Conservation (phyloP, 2,113 vertebrate species). For the Stegastes partitus region DNA sequence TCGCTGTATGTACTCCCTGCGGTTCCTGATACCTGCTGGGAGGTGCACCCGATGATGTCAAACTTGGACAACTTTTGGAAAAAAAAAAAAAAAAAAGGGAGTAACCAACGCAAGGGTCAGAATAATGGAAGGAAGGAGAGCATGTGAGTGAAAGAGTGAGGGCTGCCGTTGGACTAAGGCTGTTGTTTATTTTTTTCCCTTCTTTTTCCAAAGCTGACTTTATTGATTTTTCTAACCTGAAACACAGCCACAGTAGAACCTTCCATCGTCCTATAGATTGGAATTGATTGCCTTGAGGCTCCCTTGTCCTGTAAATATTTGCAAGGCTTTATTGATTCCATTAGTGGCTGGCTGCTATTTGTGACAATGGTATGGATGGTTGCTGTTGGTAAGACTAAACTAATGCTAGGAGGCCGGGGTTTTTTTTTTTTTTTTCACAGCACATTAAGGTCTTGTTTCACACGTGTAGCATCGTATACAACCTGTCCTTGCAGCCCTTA, state of each 20-base stretch:
- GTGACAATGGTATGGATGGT: conserved; percentile 70
- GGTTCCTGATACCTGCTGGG: conserved; percentile 66
- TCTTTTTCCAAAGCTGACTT: conserved; percentile 64
- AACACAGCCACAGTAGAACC: conserved; percentile 74
- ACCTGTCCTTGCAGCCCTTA: conserved; percentile 41
- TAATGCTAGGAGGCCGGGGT: conserved; percentile 40
- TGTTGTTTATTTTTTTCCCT: conserved; percentile 59
- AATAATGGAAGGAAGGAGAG: conserved; percentile 57
- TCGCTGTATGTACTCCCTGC: conserved; percentile 55
- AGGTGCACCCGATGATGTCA: conserved; percentile 64
- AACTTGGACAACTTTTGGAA: conserved; percentile 57
- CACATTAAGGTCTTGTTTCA: conserved; percentile 64
- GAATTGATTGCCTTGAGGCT: conserved; percentile 75
- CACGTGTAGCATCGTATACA: conserved; percentile 13
- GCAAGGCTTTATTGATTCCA: conserved; percentile 80
- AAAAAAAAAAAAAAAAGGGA: conserved; percentile 16
- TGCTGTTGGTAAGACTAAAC: conserved; percentile 65
- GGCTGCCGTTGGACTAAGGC: conserved; percentile 33
- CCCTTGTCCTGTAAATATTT: conserved; percentile 83
- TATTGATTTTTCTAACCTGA: conserved; percentile 78
- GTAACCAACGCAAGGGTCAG: conserved; percentile 56
- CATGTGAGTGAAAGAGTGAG: conserved; percentile 62
- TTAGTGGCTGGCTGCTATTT: conserved; percentile 76
- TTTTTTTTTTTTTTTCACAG: conserved; percentile 27
- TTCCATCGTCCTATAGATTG: conserved; percentile 76